These are phyloP conservation scores for Latheticus oryzae DNA, from an alignment of 2,888 invertebrate genomes.

Conservation along the genomic window DNA sequence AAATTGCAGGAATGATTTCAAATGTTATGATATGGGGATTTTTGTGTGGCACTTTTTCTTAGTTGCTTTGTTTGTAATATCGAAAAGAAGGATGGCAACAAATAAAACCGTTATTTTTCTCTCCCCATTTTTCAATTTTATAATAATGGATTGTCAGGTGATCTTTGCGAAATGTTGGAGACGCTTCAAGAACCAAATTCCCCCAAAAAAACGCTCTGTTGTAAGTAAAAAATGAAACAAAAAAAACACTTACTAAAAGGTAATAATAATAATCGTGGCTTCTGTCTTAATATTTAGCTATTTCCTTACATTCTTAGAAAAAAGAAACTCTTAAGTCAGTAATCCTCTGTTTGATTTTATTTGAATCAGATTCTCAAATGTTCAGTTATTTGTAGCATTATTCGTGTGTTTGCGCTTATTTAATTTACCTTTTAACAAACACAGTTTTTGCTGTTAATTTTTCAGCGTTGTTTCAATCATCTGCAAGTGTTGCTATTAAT, in stretches of 20 bases:
- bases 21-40: slow-evolving; percentile 83
- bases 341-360: too few relatives aligned
- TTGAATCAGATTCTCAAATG: too few relatives aligned
- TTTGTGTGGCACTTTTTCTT: slow-evolving; percentile 77
- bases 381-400: too few relatives aligned
- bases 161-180: slow-evolving; percentile 67
- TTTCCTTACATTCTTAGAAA: too few relatives aligned
- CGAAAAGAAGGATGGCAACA: slow-evolving; percentile 73
- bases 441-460: slow-evolving; percentile 68
- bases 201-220: too few relatives aligned
- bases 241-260: too few relatives aligned
- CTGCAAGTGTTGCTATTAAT: slow-evolving; percentile 70
- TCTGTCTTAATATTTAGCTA: too few relatives aligned
- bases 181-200: too few relatives aligned
- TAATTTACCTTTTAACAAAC: slow-evolving; percentile 71
- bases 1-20: slow-evolving; percentile 79
- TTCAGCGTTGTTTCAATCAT: slow-evolving; percentile 69
- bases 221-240: too few relatives aligned
- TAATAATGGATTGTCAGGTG: slow-evolving; percentile 56
- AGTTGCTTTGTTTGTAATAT: slow-evolving; percentile 73
- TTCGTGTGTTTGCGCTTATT: slow-evolving; percentile 66
- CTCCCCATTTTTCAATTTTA: slow-evolving; percentile 68
- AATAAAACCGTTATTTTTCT: slow-evolving; percentile 73
- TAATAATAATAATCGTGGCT: too few relatives aligned
- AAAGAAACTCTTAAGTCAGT: too few relatives aligned